Evolutionary conservation across 92 coral and sea anemone species (phyloP).

Genomic region (Paragorgia papillata): DNA sequence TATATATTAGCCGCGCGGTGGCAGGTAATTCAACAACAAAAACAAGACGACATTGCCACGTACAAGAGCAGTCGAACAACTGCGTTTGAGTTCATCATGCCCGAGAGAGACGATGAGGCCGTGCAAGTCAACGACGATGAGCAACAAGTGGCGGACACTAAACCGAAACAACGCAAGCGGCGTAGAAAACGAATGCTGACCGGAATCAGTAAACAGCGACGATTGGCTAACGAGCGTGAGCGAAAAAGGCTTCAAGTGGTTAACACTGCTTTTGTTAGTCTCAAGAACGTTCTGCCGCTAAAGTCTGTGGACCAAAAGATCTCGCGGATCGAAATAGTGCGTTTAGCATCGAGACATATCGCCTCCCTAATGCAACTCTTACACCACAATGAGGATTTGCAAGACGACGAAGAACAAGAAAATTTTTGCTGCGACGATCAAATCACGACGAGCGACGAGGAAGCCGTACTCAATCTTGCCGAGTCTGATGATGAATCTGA

Average conservation of each 20-base stretch:
- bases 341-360: constrained; percentile 33
- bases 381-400: constrained; percentile 29
- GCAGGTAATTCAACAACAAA: constrained; percentile 9
- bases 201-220: constrained; percentile 43
- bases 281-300: constrained; percentile 41
- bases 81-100: constrained; percentile 20
- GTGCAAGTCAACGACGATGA: constrained; percentile 9
- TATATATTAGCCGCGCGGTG: constrained; percentile 27
- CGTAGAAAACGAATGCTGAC: constrained; percentile 38
- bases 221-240: constrained; percentile 43
- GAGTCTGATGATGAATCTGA: constrained; percentile 40
- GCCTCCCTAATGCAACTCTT: constrained; percentile 40
- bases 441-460: constrained; percentile 20
- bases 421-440: constrained; percentile 33
- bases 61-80: neutral
- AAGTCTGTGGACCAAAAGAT: constrained; percentile 47
- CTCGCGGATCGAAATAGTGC: constrained; percentile 43
- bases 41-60: constrained; percentile 11
- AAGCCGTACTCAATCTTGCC: neutral
- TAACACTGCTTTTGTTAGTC: constrained; percentile 41
- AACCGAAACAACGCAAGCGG: constrained; percentile 42
- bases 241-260: constrained; percentile 51
- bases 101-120: constrained; percentile 34
- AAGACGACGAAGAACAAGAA: constrained; percentile 17
- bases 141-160: constrained; percentile 15